Base-by-base conservation (phyloP, 2,888 invertebrate species). In the Sminthurides aquaticus region DNA sequence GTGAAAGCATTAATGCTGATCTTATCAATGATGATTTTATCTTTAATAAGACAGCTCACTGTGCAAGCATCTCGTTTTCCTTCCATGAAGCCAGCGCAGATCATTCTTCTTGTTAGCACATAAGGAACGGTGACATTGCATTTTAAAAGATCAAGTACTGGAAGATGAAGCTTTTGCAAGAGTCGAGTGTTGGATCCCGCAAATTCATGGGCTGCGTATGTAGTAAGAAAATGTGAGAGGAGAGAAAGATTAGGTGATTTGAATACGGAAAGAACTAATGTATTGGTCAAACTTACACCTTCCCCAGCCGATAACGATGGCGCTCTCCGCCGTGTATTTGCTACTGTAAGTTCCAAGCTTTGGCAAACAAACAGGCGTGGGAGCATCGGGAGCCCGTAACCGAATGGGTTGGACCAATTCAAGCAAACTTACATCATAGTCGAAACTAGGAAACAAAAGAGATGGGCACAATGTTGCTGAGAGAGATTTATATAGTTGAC, bases 51-150 rank as follows among this genome's bases (percentile, higher is more conserved):
- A 25, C 22, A 5, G 56, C 60, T 63, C 55, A 71, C 71, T 34
- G 68, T 69, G 52, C 71, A 71, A 8, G 69, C 69, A 29, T 71
- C 73, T 57, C 65, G 64, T 24, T 67, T 67, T 15, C 70, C 70
- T 52, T 64, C 65, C 8, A 60, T 24, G 24, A 28, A 67, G 25
- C 73, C 73, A 5, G 69, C 71, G 60, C 73, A 73, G 25, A 73
- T 18, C 70, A 73, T 71, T 3, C 61, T 57, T 2, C 52, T 29
- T 18, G 62, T 62, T 11, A 62, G n/a, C 1, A 15, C 11, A 34
- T 62, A 62, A 20, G 62, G 62, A 2, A 62, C 11, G 11, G 55
- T 55, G 8, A 34, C 43, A 34, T 62, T 62, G 25, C 62, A 62
- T 3, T 15, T 22, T 2, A 27, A n/a, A 2, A 62, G 18, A 25